Percentiles rank a stretch among this genome's conserved stretches.
These are phyloP conservation scores for Halictus rubicundus DNA, from an alignment of 1,140 invertebrate species.

Conservation along the genomic window DNA sequence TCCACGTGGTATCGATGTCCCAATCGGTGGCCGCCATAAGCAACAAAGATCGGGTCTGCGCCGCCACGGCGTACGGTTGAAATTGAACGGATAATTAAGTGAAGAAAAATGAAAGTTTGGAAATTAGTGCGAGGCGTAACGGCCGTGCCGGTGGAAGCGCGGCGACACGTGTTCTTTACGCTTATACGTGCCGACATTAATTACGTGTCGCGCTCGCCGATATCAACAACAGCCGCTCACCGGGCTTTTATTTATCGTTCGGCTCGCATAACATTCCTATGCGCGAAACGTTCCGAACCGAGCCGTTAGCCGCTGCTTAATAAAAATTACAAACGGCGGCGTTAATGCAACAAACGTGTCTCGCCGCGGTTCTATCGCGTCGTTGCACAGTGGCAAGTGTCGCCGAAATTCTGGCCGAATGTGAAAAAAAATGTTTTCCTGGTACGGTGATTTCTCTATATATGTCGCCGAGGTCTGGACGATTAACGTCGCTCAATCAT, in stretches of 20 bases:
- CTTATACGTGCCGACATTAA: slow-evolving; percentile 32
- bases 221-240: slow-evolving; percentile 39
- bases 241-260: slow-evolving; percentile 44
- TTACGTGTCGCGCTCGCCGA: slow-evolving; percentile 46
- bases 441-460: too few relatives aligned
- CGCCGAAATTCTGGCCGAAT: too few relatives aligned
- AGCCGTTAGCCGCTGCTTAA: neutral
- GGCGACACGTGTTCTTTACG: slow-evolving; percentile 40
- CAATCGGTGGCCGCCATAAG: neutral
- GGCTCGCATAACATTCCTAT: slow-evolving; percentile 1
- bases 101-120: slow-evolving; percentile 1
- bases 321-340: slow-evolving; percentile 26
- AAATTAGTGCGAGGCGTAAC: slow-evolving; percentile 17
- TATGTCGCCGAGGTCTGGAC: too few relatives aligned
- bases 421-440: too few relatives aligned
- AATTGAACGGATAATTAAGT: slow-evolving; percentile 24
- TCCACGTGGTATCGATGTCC: neutral
- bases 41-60: neutral
- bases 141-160: neutral
- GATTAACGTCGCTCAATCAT: too few relatives aligned
- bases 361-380: neutral
- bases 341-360: slow-evolving; percentile 6
- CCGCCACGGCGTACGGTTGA: neutral
- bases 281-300: neutral
- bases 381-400: too few relatives aligned